Base-by-base conservation (phyloP, 2,888 invertebrate genomes). In the Drosophila kanekoi region DNA sequence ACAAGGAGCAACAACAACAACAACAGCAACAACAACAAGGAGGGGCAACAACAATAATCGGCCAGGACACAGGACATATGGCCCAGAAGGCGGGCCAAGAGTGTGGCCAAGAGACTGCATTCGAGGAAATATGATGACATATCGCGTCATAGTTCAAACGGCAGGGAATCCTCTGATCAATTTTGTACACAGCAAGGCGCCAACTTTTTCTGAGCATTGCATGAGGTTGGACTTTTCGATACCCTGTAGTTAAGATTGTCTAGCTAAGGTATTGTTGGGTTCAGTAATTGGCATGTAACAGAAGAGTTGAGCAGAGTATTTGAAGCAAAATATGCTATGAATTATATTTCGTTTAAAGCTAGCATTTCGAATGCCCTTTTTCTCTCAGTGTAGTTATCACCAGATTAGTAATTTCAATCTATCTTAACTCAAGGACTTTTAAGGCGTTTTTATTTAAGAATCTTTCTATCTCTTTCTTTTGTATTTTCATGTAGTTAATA, bases 141-240 rank as follows among this genome's bases (percentile, higher is more conserved):
- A 92, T 92, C 92, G 92, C 92, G 89, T 92, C 92, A 92, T 92
- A 92, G 92, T 92, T 92, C 92, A 92, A 92, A 91, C 92, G 90
- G 91, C 92, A 92, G 92, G 92, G 92, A 92, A 90, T 91, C 92
- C 90, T 90, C 90, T 90, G 92, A 92, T 92, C 92, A 92, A 92
- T 92, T 92, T 92, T 90, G 87, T 79, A 91, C 92, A 89, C 92
- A 92, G 92, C 92, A 90, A 69, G 91, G 92, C 87, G 90, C 90
- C 91, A 91, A 90, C 89, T 89, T 89, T 88, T 78, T 74, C 74
- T 77, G 41, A 41, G 68, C 72, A 64, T 76, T 71, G 79, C 69
- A 59, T 60, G 77, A 54, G 47, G 28, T 40, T 62, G 48, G 66
- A 63, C 45, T 53, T 49, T 28, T 38, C 13, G 23, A 72, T 68